phyloP scores from a whole-genome alignment of 2,888 invertebrate genomes.

The Andrena trimmerana region DNA sequence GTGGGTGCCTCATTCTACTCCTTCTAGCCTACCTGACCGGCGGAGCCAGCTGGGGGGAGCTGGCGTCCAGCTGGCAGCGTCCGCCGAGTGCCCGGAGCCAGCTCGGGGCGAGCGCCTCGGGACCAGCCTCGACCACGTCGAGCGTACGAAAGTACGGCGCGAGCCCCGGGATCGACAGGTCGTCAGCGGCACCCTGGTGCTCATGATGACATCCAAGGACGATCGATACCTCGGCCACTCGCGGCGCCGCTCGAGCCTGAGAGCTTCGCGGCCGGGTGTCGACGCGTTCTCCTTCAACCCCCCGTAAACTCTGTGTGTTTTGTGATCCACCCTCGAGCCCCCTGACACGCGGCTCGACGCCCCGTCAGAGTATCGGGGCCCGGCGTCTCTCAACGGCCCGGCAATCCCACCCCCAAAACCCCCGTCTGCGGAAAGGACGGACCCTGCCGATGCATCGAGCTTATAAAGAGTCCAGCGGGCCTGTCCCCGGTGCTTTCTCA shows the following conservation, averaged over 20 bases:
- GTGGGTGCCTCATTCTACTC: conserved; percentile 83
- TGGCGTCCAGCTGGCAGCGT: conserved; percentile 55
- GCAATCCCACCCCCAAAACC: conserved; percentile 14
- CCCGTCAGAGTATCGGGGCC: background rate
- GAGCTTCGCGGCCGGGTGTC: conserved; percentile 22
- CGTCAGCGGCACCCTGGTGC: conserved; percentile 37
- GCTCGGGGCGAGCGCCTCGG: conserved; percentile 38
- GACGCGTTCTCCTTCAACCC: conserved; percentile 20
- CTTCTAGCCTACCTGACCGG: conserved; percentile 76
- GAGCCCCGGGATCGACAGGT: conserved; percentile 24
- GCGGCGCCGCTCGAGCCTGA: background rate
- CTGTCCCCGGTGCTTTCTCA: conserved; percentile 15
- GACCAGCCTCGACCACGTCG: conserved; percentile 29
- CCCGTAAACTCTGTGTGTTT: conserved; percentile 44
- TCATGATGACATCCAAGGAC: conserved; percentile 62
- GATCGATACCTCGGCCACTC: conserved; percentile 32
- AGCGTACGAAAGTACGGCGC: conserved; percentile 9
- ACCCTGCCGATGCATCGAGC: conserved; percentile 53
- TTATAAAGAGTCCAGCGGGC: conserved; percentile 47
- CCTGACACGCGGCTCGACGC: background rate
- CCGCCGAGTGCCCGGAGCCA: conserved; percentile 36
- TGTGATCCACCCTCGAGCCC: conserved; percentile 38
- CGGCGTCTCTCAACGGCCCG: conserved; percentile 15
- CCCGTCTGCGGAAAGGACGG: conserved; percentile 28
- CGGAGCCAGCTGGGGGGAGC: conserved; percentile 56